Evolutionary conservation across 2,888 invertebrate species (phyloP).

Genomic region (Apamea sordens): DNA sequence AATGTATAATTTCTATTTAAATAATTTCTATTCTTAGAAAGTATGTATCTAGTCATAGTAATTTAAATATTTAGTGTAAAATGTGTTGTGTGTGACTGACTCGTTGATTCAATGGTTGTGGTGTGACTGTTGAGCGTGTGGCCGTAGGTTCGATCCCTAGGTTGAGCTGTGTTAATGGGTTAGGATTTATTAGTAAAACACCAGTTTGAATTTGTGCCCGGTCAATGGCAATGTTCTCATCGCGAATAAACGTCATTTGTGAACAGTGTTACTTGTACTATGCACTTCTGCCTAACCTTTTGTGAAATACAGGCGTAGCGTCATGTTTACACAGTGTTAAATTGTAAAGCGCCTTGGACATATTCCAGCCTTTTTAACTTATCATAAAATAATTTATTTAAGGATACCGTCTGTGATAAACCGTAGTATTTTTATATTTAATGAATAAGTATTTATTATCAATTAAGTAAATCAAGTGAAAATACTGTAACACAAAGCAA

Average conservation of each 20-base stretch:
- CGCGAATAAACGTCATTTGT: neutral
- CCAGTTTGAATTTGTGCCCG: neutral
- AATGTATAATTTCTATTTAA: neutral
- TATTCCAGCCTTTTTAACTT: neutral
- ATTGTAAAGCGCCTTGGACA: neutral
- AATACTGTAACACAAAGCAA: neutral
- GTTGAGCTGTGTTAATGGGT: neutral
- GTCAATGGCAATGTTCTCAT: neutral
- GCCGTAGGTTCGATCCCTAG: neutral
- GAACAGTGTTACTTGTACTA: neutral
- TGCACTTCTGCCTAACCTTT: neutral
- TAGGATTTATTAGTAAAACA: no score
- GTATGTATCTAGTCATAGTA: neutral
- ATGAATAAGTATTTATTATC: slow-evolving; percentile 5
- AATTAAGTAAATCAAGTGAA: neutral
- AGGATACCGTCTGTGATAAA: neutral
- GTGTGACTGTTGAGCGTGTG: neutral
- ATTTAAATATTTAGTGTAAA: neutral
- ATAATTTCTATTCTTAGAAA: neutral
- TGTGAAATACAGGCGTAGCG: no score
- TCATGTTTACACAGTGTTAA: neutral
- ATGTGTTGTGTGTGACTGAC: neutral
- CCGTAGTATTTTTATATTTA: neutral
- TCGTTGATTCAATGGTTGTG: neutral
- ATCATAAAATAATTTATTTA: neutral